These are phyloP conservation scores for Metopia argyrocephala DNA, from an alignment of 2,888 invertebrate genomes.

Conservation along the genomic window DNA sequence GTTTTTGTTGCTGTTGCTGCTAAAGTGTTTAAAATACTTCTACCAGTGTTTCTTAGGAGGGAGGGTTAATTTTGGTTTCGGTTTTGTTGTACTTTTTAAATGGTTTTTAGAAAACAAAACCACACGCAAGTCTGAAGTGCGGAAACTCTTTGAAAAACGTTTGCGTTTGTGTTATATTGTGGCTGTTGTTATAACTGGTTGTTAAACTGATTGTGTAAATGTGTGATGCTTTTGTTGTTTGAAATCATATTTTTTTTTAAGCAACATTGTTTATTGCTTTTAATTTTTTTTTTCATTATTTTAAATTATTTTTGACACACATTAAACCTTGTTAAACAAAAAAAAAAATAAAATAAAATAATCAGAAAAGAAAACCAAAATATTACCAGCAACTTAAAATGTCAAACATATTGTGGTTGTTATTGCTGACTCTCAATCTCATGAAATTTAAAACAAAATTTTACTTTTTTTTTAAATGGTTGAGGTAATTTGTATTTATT, in stretches of 20 bases:
- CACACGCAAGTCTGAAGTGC: conserved; percentile 51
- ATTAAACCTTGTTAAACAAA: neutral
- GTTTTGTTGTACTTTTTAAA: conserved; percentile 33
- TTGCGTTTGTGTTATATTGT: neutral
- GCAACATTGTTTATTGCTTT: conserved; percentile 33
- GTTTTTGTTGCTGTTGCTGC: neutral
- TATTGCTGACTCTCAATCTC: neutral
- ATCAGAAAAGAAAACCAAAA: neutral
- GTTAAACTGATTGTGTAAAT: conserved; percentile 12
- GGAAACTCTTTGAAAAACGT: conserved; percentile 55
- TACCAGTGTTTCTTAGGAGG: neutral
- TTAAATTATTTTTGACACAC: conserved; percentile 13
- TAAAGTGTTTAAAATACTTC: conserved; percentile 20
- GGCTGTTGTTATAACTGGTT: conserved; percentile 18
- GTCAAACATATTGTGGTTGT: conserved; percentile 47
- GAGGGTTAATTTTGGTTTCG: neutral
- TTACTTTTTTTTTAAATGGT: conserved; percentile 47
- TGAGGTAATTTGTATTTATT: conserved; percentile 28
- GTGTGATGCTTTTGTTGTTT: conserved; percentile 28
- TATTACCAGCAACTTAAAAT: conserved; percentile 33
- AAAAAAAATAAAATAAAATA: neutral
- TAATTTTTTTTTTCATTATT: conserved; percentile 8
- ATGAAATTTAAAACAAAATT: conserved; percentile 12
- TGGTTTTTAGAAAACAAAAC: conserved; percentile 52
- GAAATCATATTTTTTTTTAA: conserved; percentile 24